A percentile compares a stretch with the other conserved stretches of the same genome.
Evolutionary conservation across 2,888 invertebrate genomes (phyloP).

Genomic region (Pseudoips prasinana): DNA sequence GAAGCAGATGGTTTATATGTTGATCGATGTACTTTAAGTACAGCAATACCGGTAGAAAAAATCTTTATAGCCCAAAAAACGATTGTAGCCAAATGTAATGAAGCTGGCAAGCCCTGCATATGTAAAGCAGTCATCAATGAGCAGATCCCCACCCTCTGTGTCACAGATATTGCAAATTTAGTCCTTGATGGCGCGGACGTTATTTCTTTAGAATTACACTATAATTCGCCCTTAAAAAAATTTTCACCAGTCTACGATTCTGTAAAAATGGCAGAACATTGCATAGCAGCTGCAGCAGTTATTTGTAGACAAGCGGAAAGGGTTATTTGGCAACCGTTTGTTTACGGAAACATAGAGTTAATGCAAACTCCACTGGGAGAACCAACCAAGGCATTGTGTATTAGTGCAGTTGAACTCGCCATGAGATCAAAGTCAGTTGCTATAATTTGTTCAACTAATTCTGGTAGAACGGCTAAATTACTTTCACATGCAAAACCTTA

Average conservation of each 20-base stretch:
- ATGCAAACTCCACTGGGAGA: conserved; percentile 81
- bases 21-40: conserved; percentile 91
- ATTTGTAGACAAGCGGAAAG: conserved; percentile 94
- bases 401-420: conserved; percentile 66
- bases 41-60: conserved; percentile 93
- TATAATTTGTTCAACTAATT: conserved; percentile 90
- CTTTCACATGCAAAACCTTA: conserved; percentile 86
- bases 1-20: conserved; percentile 94
- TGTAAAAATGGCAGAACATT: conserved; percentile 82
- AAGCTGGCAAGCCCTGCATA: conserved; percentile 92
- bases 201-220: conserved; percentile 87
- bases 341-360: conserved; percentile 87
- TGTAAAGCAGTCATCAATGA: conserved; percentile 94
- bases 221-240: conserved; percentile 66
- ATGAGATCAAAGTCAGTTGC: conserved; percentile 59
- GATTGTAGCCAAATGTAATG: conserved; percentile 92
- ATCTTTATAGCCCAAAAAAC: conserved; percentile 94
- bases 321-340: conserved; percentile 89
- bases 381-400: conserved; percentile 77
- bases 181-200: conserved; percentile 95
- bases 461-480: conserved; percentile 86
- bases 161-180: conserved; percentile 95
- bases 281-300: conserved; percentile 86
- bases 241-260: conserved; percentile 53
- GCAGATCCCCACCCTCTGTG: conserved; percentile 88